Evolutionary conservation across 1,140 invertebrate species (phyloP).

Genomic region (Dysdera silvatica): DNA sequence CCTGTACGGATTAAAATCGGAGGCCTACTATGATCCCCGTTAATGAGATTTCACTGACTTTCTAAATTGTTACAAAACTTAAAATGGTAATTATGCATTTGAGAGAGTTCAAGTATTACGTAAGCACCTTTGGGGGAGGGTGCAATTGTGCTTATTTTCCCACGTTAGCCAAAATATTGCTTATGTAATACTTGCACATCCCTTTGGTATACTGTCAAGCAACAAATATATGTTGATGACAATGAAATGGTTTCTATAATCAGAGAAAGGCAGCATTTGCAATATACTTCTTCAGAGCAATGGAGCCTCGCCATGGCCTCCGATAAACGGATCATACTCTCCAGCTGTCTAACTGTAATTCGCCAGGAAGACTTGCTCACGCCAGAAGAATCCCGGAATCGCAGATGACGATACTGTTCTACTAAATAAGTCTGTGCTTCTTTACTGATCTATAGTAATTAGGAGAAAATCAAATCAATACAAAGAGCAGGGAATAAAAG

Average conservation of each 20-base stretch:
- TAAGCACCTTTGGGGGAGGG: too few relatives aligned
- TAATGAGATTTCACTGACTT: too few relatives aligned
- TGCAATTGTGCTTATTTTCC: too few relatives aligned
- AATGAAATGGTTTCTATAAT: background rate
- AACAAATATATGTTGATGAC: too few relatives aligned
- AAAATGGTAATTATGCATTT: too few relatives aligned
- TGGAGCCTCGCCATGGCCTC: conserved; percentile 95
- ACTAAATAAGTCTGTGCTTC: conserved; percentile 79
- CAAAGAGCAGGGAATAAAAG: background rate
- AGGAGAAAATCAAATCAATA: background rate
- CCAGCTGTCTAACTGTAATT: conserved; percentile 97
- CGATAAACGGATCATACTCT: conserved; percentile 91
- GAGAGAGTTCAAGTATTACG: too few relatives aligned
- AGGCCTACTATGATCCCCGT: too few relatives aligned
- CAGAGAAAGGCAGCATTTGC: background rate
- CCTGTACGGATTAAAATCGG: too few relatives aligned
- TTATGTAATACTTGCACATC: too few relatives aligned
- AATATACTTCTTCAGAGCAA: conserved; percentile 74
- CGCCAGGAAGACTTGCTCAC: conserved; percentile 72
- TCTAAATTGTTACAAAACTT: too few relatives aligned
- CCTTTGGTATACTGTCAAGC: too few relatives aligned
- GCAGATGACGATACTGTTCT: conserved; percentile 76
- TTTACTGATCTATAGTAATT: conserved; percentile 47
- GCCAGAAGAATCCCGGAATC: conserved; percentile 69
- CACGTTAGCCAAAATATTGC: too few relatives aligned